A percentile compares a stretch with the other conserved stretches of the same genome.
phyloP scores from a whole-genome alignment of 1,140 invertebrate species.

The Polypedilum vanderplanki region DNA sequence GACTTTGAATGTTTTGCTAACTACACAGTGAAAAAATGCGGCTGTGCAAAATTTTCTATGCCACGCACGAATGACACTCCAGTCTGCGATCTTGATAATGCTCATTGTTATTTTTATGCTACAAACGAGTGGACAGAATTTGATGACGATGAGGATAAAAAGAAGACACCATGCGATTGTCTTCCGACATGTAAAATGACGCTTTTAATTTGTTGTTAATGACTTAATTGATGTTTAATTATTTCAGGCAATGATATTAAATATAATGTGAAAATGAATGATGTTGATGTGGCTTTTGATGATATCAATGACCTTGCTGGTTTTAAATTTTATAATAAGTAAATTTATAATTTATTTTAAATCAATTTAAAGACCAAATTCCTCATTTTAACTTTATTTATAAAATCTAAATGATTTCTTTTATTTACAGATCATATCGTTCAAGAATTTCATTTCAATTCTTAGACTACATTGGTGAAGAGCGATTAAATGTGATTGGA shows the following conservation, averaged over 20 bases:
- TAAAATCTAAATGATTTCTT: neutral
- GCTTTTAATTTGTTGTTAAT: too few relatives aligned
- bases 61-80: conserved; percentile 47
- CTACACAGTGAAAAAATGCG: conserved; percentile 57
- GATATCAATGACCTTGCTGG: neutral
- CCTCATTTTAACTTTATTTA: too few relatives aligned
- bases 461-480: neutral
- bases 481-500: neutral
- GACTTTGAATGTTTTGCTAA: conserved; percentile 68
- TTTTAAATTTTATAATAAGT: neutral
- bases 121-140: conserved; percentile 7
- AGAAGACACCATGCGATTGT: neutral
- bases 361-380: too few relatives aligned
- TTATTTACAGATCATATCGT: neutral
- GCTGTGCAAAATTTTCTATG: conserved; percentile 61
- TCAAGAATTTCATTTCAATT: neutral
- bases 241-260: neutral
- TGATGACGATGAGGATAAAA: neutral
- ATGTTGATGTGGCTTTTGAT: conserved; percentile 3
- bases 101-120: neutral
- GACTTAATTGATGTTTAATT: too few relatives aligned
- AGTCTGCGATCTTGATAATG: neutral
- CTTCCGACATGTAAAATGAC: neutral
- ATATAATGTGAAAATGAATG: neutral
- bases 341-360: neutral